Evolutionary conservation across 2,797 vertebrate species (phyloP).

Genomic region (Myotis vivesi): DNA sequence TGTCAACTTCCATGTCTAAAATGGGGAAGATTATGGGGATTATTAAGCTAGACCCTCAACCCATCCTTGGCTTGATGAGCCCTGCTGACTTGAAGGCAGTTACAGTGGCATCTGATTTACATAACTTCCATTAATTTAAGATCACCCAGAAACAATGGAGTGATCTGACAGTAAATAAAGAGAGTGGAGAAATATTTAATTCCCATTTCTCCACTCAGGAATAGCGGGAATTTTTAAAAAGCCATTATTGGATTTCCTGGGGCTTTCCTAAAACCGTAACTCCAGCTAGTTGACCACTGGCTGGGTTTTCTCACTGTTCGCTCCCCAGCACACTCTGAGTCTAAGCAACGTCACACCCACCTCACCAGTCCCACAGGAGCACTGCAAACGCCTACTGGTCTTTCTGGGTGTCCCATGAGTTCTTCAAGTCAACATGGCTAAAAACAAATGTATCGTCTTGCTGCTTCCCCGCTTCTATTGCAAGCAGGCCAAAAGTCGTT

Average conservation of each 20-base stretch:
- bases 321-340: neutral
- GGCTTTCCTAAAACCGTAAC: neutral
- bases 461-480: neutral
- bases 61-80: neutral
- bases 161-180: neutral
- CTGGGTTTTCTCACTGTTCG: neutral
- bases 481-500: neutral
- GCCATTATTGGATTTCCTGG: neutral
- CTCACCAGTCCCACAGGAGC: neutral
- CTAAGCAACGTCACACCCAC: neutral
- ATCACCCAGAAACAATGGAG: neutral
- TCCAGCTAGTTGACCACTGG: neutral
- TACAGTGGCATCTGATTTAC: neutral
- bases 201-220: neutral
- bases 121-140: neutral
- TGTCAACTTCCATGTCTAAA: neutral
- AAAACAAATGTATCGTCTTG: neutral
- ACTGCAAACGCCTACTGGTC: neutral
- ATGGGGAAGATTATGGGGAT: neutral
- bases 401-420: neutral
- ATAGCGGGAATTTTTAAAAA: neutral
- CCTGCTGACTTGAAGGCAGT: neutral
- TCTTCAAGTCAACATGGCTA: neutral
- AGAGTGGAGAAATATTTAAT: neutral
- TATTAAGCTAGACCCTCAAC: neutral